Percentiles rank a stretch among this genome's conserved stretches.
Evolutionary conservation across 2,888 invertebrate genomes (phyloP).

Genomic region (Lapara coniferarum): DNA sequence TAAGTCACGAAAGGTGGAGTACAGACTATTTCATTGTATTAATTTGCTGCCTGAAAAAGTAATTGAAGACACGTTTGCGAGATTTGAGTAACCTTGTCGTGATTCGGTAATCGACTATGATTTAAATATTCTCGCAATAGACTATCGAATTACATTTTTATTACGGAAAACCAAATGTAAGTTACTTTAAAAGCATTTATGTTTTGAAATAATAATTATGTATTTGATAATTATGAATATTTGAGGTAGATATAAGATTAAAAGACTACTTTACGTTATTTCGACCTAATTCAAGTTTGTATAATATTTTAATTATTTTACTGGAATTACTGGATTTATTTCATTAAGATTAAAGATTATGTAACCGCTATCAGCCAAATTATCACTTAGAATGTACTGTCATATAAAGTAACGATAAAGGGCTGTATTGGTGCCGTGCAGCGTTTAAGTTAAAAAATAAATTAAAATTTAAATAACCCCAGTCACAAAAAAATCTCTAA

Average conservation of each 20-base stretch:
- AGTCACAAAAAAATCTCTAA: too few relatives aligned
- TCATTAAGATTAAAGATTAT: too few relatives aligned
- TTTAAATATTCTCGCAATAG: slow-evolving; percentile 5
- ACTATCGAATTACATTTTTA: neutral
- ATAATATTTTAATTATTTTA: too few relatives aligned
- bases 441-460: neutral
- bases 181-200: neutral
- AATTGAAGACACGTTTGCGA: slow-evolving; percentile 19
- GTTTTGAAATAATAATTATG: too few relatives aligned
- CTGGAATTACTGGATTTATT: too few relatives aligned
- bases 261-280: too few relatives aligned
- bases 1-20: slow-evolving; percentile 26
- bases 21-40: slow-evolving; percentile 13
- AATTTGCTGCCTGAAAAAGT: slow-evolving; percentile 19
- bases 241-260: too few relatives aligned
- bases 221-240: too few relatives aligned
- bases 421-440: neutral
- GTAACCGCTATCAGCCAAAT: too few relatives aligned
- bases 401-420: neutral
- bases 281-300: too few relatives aligned
- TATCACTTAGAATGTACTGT: too few relatives aligned
- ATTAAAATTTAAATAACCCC: too few relatives aligned
- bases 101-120: slow-evolving; percentile 13
- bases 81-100: slow-evolving; percentile 20
- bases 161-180: neutral